Conservation (phyloP, 2,113 vertebrate genomes). For the Macquaria australasica region DNA sequence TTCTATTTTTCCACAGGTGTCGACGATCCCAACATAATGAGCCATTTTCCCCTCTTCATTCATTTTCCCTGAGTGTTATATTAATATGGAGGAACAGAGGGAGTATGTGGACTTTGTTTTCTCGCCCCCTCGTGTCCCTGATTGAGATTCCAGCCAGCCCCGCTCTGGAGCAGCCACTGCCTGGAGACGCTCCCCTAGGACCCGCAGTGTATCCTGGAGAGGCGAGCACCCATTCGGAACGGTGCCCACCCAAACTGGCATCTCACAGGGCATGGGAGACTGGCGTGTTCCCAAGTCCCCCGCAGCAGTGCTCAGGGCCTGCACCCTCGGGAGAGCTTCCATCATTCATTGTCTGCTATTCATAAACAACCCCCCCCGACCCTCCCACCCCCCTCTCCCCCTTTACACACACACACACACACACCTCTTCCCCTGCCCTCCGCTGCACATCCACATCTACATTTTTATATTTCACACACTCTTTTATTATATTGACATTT, state of each 20-base stretch:
- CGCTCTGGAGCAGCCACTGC: conserved; percentile 65
- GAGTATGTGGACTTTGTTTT: conserved; percentile 55
- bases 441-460: conserved; percentile 37
- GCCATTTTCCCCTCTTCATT: conserved; percentile 42
- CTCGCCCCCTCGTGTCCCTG: conserved; percentile 51
- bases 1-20: conserved; percentile 50
- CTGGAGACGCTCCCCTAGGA: conserved; percentile 71
- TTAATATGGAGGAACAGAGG: conserved; percentile 53
- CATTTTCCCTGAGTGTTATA: conserved; percentile 7
- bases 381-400: neutral
- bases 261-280: conserved; percentile 77
- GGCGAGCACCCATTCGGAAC: conserved; percentile 79
- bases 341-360: conserved; percentile 79
- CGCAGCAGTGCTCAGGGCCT: conserved; percentile 73
- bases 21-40: conserved; percentile 42
- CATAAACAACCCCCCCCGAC: conserved; percentile 59
- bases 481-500: conserved; percentile 66
- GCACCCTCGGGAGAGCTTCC: conserved; percentile 73
- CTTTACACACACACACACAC: neutral
- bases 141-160: conserved; percentile 77
- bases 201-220: conserved; percentile 71
- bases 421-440: neutral
- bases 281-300: conserved; percentile 79
- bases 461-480: conserved; percentile 62
- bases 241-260: conserved; percentile 82